Conservation (phyloP, 2,113 vertebrate species). For the Mystacornis crossleyi region DNA sequence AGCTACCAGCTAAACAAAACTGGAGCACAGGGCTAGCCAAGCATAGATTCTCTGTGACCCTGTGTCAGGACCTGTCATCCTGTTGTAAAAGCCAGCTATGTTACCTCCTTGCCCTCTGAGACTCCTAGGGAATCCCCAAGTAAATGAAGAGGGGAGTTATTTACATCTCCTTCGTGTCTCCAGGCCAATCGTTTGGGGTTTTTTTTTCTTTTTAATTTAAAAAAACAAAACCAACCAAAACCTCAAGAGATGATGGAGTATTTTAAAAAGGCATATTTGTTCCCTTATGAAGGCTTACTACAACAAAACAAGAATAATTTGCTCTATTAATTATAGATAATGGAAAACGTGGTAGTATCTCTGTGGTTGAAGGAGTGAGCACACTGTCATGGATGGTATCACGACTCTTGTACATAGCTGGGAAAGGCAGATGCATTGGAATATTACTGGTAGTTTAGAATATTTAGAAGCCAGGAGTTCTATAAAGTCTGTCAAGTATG, state of each 20-base stretch:
- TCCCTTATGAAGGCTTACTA: neutral
- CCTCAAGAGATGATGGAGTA: neutral
- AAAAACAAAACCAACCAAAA: neutral
- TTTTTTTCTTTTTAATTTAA: neutral
- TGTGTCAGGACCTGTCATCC: conserved; percentile 48
- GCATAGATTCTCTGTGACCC: conserved; percentile 32
- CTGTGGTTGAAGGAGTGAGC: neutral
- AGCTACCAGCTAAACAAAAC: conserved; percentile 49
- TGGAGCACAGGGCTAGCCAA: conserved; percentile 48
- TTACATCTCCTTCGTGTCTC: neutral
- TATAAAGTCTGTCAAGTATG: neutral
- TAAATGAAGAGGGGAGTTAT: neutral
- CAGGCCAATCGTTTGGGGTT: neutral
- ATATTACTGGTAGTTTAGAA: neutral
- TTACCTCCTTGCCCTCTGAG: conserved; percentile 22
- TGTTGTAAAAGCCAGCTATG: conserved; percentile 37
- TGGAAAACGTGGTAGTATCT: neutral
- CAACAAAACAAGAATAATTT: conserved; percentile 2
- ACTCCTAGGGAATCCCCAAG: conserved; percentile 45
- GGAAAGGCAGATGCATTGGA: neutral
- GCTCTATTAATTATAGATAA: conserved; percentile 4
- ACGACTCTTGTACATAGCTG: neutral
- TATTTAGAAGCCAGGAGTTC: neutral
- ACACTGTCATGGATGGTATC: rapidly evolving
- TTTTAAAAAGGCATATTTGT: neutral